Evolutionary conservation across 1,140 invertebrate genomes (phyloP).

Genomic region (Cotesia vestalis): DNA sequence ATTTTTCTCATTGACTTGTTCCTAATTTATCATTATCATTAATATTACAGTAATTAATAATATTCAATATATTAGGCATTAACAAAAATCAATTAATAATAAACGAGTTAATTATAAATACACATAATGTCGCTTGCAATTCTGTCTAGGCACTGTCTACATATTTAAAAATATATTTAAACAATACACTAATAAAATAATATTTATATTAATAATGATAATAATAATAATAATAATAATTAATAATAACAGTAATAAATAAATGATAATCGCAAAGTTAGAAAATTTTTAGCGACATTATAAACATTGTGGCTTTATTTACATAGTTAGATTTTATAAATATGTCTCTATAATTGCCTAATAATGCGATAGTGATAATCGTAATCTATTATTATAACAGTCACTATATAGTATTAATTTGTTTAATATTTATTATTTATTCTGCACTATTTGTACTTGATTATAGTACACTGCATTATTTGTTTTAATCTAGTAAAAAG

Average conservation of each 20-base stretch:
- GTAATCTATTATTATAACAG: conserved; percentile 58
- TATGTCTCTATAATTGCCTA: conserved; percentile 49
- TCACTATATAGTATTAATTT: conserved; percentile 55
- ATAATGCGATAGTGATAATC: conserved; percentile 57
- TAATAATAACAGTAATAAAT: conserved; percentile 1
- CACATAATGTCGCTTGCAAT: background rate
- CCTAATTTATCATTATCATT: no score
- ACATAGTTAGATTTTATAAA: conserved; percentile 37
- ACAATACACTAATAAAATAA: background rate
- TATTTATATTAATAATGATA: background rate
- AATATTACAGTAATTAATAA: background rate
- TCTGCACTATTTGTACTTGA: conserved; percentile 57
- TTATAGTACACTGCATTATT: conserved; percentile 56
- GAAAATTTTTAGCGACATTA: conserved; percentile 28
- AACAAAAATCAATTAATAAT: conserved; percentile 8
- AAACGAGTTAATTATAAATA: background rate
- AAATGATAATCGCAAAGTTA: background rate
- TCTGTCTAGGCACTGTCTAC: conserved; percentile 26
- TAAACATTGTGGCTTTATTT: conserved; percentile 40
- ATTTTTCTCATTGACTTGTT: conserved; percentile 36
- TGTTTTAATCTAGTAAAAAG: conserved; percentile 59
- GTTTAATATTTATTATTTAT: conserved; percentile 3
- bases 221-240: conserved; percentile 1
- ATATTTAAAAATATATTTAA: background rate
- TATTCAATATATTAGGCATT: conserved; percentile 25